Evolutionary conservation across 2,888 invertebrate genomes (phyloP).

Genomic region (Drosophila stalkeri): DNA sequence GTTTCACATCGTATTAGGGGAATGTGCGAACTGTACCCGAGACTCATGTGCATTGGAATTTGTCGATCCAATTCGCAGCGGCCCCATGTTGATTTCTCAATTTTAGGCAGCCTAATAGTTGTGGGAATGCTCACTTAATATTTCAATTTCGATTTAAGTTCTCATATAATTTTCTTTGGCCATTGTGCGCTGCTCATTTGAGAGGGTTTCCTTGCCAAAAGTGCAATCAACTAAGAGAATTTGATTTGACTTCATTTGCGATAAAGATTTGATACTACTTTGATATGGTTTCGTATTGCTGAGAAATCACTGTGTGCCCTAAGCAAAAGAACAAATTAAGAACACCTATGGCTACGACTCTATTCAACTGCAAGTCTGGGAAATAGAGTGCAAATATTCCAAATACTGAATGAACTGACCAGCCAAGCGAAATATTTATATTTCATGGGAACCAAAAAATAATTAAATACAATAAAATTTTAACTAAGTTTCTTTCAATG

Average conservation of each 20-base stretch:
- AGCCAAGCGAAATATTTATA: constrained; percentile 20
- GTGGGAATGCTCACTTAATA: constrained; percentile 64
- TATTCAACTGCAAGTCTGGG: constrained; percentile 46
- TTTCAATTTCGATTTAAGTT: constrained; percentile 15
- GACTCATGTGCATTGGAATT: constrained; percentile 58
- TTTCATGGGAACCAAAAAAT: constrained; percentile 33
- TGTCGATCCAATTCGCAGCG: constrained; percentile 9
- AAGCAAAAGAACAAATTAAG: constrained; percentile 13
- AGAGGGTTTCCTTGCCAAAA: constrained; percentile 17
- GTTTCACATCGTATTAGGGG: constrained; percentile 32
- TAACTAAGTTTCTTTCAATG: neutral
- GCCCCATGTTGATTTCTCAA: constrained; percentile 67
- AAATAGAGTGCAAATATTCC: constrained; percentile 14
- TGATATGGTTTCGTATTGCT: constrained; percentile 40
- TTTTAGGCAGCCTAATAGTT: constrained; percentile 44
- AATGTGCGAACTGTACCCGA: constrained; percentile 67
- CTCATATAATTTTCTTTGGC: neutral
- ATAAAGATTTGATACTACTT: constrained; percentile 33
- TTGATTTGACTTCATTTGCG: constrained; percentile 22
- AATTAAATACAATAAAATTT: neutral
- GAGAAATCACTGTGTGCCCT: constrained; percentile 33
- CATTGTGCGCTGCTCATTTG: constrained; percentile 50
- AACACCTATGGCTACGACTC: constrained; percentile 41
- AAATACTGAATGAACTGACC: constrained; percentile 15
- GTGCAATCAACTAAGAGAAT: constrained; percentile 56